A percentile compares a stretch with the other conserved stretches of the same genome.
phyloP scores from a whole-genome alignment of 2,888 invertebrate genomes.

The Geotrupes spiniger region DNA sequence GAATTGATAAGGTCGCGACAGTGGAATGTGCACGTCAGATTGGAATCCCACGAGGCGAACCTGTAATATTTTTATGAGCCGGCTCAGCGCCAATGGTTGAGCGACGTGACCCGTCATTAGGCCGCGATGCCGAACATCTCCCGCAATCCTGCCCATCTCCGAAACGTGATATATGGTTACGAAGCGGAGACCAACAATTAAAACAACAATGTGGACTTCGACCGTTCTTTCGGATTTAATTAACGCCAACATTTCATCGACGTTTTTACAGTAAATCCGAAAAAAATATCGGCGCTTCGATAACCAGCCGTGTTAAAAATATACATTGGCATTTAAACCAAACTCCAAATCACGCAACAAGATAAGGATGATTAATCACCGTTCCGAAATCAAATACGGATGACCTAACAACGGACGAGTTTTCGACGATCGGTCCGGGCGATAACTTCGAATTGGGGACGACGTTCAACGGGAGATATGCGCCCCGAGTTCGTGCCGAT shows the following conservation, averaged over 20 bases:
- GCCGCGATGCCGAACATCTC: conserved; percentile 36
- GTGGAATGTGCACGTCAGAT: conserved; percentile 43
- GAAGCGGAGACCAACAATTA: too few relatives aligned
- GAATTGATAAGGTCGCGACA: conserved; percentile 33
- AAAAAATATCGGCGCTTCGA: too few relatives aligned
- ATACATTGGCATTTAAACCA: conserved; percentile 7
- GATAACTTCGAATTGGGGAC: conserved; percentile 17
- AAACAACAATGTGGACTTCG: too few relatives aligned
- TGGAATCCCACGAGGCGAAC: conserved; percentile 44
- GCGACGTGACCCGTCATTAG: conserved; percentile 52
- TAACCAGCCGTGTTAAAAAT: neutral
- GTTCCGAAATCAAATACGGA: conserved; percentile 41
- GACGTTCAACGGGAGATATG: conserved; percentile 3
- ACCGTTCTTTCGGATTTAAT: too few relatives aligned
- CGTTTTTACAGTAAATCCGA: neutral
- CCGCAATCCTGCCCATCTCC: conserved; percentile 17
- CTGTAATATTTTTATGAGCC: conserved; percentile 44
- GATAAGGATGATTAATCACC: conserved; percentile 50
- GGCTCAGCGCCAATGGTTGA: conserved; percentile 46
- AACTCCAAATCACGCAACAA: conserved; percentile 31
- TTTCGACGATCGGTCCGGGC: conserved; percentile 45
- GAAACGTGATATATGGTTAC: conserved; percentile 31
- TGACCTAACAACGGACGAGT: conserved; percentile 45
- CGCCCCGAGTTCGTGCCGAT: conserved; percentile 4
- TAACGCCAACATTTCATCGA: too few relatives aligned